These are phyloP conservation scores for Calcarius lapponicus DNA, from an alignment of 2,797 vertebrate genomes.

Conservation along the genomic window DNA sequence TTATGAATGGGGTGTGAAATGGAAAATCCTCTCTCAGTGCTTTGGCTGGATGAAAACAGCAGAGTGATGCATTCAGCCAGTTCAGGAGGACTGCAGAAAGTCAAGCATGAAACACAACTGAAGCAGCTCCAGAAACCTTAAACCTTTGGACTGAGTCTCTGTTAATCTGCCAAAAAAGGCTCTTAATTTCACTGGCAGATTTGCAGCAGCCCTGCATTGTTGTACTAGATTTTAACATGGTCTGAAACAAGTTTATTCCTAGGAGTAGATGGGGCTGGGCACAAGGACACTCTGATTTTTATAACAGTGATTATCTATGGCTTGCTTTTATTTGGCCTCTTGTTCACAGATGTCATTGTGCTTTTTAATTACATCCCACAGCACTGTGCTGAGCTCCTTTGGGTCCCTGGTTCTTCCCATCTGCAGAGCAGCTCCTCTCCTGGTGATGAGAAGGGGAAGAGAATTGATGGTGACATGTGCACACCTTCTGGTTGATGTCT, in stretches of 20 bases:
- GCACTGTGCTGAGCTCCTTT: background rate
- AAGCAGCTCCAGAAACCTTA: background rate
- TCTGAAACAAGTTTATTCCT: background rate
- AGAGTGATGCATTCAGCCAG: background rate
- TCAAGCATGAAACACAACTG: background rate
- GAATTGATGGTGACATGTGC: background rate
- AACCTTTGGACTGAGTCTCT: background rate
- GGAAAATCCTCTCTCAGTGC: background rate
- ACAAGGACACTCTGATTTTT: background rate
- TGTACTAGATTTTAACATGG: background rate
- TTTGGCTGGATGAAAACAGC: background rate
- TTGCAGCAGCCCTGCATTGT: background rate
- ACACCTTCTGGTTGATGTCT: background rate
- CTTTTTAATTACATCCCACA: background rate
- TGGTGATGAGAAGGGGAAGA: background rate
- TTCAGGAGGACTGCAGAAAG: background rate
- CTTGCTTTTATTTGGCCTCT: background rate
- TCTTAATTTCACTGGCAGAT: background rate
- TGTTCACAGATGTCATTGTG: background rate
- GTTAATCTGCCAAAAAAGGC: background rate
- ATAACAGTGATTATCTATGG: background rate
- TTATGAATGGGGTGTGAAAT: background rate
- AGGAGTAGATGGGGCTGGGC: background rate
- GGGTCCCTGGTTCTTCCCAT: background rate
- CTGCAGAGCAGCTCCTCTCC: background rate